Percentiles rank a stretch among this genome's conserved stretches.
phyloP scores from a whole-genome alignment of 2,113 vertebrate genomes.

The Catharus fuscescens region DNA sequence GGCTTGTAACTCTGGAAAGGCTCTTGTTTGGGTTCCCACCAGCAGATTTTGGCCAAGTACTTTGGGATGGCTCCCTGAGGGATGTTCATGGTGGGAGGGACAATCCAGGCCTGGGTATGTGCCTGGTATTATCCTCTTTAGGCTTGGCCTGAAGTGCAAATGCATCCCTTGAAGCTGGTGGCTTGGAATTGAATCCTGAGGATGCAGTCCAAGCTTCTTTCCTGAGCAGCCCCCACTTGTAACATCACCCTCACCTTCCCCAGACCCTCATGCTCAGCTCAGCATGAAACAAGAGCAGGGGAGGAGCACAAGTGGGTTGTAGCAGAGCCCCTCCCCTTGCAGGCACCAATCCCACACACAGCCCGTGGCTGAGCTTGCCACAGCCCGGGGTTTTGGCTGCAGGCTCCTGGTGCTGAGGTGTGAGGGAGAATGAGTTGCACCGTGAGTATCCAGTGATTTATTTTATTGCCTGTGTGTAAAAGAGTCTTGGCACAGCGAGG shows the following conservation, averaged over 20 bases:
- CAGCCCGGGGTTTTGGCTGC: background rate
- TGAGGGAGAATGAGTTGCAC: background rate
- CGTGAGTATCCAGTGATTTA: background rate
- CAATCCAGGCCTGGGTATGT: background rate
- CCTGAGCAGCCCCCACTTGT: background rate
- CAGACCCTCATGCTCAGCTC: background rate
- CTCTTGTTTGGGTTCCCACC: background rate
- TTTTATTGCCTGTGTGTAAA: background rate
- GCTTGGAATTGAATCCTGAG: background rate
- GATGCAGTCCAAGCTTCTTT: rapidly evolving
- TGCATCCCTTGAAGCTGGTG: background rate
- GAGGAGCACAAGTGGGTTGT: background rate
- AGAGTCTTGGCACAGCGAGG: background rate
- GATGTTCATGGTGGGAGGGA: background rate
- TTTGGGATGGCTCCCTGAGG: background rate
- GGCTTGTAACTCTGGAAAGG: background rate
- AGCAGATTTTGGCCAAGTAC: background rate
- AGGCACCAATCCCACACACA: rapidly evolving
- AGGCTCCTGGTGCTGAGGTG: background rate
- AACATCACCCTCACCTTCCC: rapidly evolving
- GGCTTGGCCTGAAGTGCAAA: background rate
- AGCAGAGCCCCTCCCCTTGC: background rate
- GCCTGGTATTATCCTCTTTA: background rate
- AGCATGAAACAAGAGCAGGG: background rate
- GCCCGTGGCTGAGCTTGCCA: background rate